Conservation (phyloP, 2,113 vertebrate genomes). For the Physeter macrocephalus region DNA sequence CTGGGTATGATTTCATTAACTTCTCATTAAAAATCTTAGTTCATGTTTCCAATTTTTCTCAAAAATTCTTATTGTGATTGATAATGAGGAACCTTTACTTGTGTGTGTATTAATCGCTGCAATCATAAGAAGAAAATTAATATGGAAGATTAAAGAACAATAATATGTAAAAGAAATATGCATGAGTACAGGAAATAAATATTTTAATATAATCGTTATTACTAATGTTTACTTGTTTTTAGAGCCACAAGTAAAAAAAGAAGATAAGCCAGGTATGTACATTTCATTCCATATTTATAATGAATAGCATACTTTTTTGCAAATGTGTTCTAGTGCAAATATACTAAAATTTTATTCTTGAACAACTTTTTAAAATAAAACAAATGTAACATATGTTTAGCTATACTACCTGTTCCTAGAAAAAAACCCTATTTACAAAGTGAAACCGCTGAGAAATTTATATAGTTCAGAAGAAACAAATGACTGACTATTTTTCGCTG, state of each 20-base stretch:
- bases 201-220: neutral
- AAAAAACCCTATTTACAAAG: neutral
- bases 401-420: neutral
- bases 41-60: neutral
- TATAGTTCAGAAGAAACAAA: neutral
- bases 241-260: slow-evolving; percentile 56
- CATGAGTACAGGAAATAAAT: neutral
- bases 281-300: neutral
- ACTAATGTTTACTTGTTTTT: neutral
- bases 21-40: neutral
- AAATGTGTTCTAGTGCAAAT: neutral
- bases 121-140: neutral
- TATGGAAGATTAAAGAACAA: neutral
- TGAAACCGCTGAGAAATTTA: neutral
- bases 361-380: neutral
- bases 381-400: neutral
- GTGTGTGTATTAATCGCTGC: neutral
- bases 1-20: neutral
- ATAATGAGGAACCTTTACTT: neutral
- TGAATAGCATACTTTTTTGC: neutral
- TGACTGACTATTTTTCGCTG: neutral
- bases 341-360: neutral
- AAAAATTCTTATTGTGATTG: neutral
- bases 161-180: neutral
- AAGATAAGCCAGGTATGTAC: slow-evolving; percentile 54